Conservation (phyloP, 2,888 invertebrate genomes). For the Calameuta idolon region DNA sequence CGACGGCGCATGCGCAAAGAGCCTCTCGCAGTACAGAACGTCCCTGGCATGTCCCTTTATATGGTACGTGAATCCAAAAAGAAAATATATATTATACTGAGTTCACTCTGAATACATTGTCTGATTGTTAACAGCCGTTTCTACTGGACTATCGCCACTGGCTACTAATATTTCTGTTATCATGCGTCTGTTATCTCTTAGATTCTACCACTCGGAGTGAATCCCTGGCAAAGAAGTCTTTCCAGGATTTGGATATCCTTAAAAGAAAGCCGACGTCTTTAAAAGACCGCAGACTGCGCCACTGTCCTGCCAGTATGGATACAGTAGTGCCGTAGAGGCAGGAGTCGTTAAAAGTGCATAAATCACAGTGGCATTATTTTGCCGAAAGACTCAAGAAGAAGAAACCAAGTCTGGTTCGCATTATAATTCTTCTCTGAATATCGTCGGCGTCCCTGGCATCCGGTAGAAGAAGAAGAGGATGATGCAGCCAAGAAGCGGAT, state of each 20-base stretch:
- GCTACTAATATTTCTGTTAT: background rate
- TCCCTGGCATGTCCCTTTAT: background rate
- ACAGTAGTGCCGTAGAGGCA: background rate
- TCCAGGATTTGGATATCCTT: slow-evolving; percentile 37
- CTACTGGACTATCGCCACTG: background rate
- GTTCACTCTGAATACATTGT: background rate
- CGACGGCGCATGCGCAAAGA: background rate
- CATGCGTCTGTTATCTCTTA: background rate
- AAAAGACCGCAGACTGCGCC: background rate
- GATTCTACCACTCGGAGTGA: background rate
- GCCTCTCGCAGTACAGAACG: background rate
- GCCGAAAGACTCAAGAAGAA: slow-evolving; percentile 40
- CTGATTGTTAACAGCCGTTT: background rate
- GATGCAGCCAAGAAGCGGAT: background rate
- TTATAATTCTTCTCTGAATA: slow-evolving; percentile 48
- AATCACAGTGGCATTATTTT: slow-evolving; percentile 35
- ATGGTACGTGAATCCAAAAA: background rate
- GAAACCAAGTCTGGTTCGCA: slow-evolving; percentile 42
- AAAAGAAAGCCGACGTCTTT: slow-evolving; percentile 41
- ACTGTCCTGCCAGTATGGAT: slow-evolving; percentile 2
- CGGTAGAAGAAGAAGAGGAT: background rate
- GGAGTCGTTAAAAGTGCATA: slow-evolving; percentile 25
- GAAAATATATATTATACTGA: background rate
- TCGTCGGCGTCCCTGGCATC: slow-evolving; percentile 22
- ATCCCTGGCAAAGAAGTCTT: slow-evolving; percentile 21